Base-by-base conservation (phyloP, 2,797 vertebrate genomes). In the Cuculus canorus region DNA sequence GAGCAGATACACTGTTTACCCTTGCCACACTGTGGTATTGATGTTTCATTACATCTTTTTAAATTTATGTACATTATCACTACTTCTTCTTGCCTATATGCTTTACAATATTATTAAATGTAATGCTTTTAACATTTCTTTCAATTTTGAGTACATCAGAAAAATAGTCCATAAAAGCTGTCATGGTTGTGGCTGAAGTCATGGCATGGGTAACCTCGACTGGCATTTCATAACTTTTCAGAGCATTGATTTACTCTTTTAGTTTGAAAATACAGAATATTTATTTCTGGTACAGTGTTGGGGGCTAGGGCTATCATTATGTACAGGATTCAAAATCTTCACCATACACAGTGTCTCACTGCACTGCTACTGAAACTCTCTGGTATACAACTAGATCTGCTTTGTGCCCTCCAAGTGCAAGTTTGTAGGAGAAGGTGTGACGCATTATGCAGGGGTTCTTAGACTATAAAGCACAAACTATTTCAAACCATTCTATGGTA, bases 141-240 rank as follows among this genome's bases (percentile, higher is more conserved):
- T 56, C 1, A 41, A 14, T 37, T 63, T 30, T 30, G 2, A 53
- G 21, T 56, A 12, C 18, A 37, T 41, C 33, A 77, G 43, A 56
- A 91, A 76, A 84, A 43, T 4, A 90, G 13, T 7, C 13, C 59
- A 5, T 14, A 11, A 63, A 28, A 85, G 23, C 13, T 81, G 35
- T 57, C 16, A 32, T 1, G 7, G 22, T 30, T 60, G 45, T 33
- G 45, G 25, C 37, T 87, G 54, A 76, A 54, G 13, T 68, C 30
- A 61, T 3, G 2, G 27, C 37, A 68, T 0, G 0, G 37, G 6
- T 82, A 91, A 79, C 45, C 21, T 54, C 41, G 65, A 0, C 53
- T 71, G 37, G 4, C 35, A 17, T 66, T 63, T 43, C 78, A n/a
- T n/a, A 88, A 43, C 13, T 70, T 93, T 70, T 80, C 65, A 90